phyloP scores from a whole-genome alignment of 64 coral and sea anemone species.

The Stichodactyla helianthus region DNA sequence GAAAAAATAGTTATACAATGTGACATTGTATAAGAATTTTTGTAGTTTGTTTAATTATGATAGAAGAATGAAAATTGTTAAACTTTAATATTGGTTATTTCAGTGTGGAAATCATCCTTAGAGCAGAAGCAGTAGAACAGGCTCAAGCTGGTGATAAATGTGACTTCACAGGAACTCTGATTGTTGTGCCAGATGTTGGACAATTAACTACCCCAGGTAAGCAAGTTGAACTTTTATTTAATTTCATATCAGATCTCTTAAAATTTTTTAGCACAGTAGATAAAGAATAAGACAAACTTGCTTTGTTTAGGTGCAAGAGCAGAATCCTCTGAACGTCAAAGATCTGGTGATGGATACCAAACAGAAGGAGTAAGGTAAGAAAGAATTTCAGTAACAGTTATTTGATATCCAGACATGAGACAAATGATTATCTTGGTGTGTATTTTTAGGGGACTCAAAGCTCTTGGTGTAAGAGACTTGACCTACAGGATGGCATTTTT shows the following conservation, averaged over 20 bases:
- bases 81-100: background rate
- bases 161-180: conserved; percentile 97
- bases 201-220: conserved; percentile 92
- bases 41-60: too few relatives aligned
- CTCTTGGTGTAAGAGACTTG: conserved; percentile 95
- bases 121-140: conserved; percentile 98
- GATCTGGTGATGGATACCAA: conserved; percentile 88
- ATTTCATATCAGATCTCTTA: background rate
- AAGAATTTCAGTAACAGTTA: background rate
- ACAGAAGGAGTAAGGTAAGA: conserved; percentile 88
- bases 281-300: background rate
- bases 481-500: conserved; percentile 94
- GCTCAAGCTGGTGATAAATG: conserved; percentile 98
- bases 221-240: background rate
- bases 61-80: too few relatives aligned
- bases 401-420: too few relatives aligned
- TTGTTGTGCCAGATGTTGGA: conserved; percentile 94
- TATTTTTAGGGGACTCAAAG: conserved; percentile 84
- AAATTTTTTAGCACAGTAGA: background rate
- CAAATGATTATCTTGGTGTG: too few relatives aligned
- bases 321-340: conserved; percentile 88
- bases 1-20: too few relatives aligned
- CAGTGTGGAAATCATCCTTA: conserved; percentile 91
- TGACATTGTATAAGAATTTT: too few relatives aligned
- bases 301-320: conserved; percentile 70